Evolutionary conservation across 2,113 vertebrate genomes (phyloP).

Genomic region (Channa maculata): DNA sequence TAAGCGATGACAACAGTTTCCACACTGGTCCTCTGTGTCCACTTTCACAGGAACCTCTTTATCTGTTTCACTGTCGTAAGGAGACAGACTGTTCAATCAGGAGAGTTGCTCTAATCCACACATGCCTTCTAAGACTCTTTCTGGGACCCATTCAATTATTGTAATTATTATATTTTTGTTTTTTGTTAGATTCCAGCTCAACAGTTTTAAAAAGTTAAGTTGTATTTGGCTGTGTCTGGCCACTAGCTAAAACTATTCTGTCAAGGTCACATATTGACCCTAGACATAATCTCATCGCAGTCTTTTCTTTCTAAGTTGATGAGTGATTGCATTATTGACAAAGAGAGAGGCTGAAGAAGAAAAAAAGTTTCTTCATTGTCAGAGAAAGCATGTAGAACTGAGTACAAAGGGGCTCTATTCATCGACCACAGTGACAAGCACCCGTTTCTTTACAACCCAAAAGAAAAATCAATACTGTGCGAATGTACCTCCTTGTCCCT

Average conservation of each 20-base stretch:
- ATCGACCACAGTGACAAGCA: conserved; percentile 56
- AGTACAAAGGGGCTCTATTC: conserved; percentile 61
- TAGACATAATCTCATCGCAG: conserved; percentile 28
- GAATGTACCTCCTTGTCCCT: conserved; percentile 46
- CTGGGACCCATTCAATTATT: conserved; percentile 36
- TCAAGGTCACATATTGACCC: conserved; percentile 33
- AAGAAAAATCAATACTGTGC: conserved; percentile 69
- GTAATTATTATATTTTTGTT: background rate
- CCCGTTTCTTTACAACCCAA: conserved; percentile 58
- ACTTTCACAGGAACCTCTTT: conserved; percentile 58
- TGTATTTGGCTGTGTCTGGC: conserved; percentile 4
- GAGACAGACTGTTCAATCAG: conserved; percentile 37
- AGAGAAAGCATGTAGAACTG: conserved; percentile 51
- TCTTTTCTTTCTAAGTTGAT: conserved; percentile 35
- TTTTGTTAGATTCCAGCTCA: conserved; percentile 10
- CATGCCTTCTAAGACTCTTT: conserved; percentile 33
- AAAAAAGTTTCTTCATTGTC: conserved; percentile 58
- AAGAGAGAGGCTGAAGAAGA: conserved; percentile 40
- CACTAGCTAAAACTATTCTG: conserved; percentile 1
- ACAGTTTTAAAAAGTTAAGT: conserved; percentile 32
- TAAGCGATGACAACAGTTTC: conserved; percentile 62
- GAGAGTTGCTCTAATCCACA: conserved; percentile 30
- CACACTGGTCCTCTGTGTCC: conserved; percentile 61
- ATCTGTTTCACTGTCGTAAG: conserved; percentile 37
- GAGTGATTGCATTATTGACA: conserved; percentile 52